Conservation (phyloP, 1,140 invertebrate genomes). For the Achroia grisella region DNA sequence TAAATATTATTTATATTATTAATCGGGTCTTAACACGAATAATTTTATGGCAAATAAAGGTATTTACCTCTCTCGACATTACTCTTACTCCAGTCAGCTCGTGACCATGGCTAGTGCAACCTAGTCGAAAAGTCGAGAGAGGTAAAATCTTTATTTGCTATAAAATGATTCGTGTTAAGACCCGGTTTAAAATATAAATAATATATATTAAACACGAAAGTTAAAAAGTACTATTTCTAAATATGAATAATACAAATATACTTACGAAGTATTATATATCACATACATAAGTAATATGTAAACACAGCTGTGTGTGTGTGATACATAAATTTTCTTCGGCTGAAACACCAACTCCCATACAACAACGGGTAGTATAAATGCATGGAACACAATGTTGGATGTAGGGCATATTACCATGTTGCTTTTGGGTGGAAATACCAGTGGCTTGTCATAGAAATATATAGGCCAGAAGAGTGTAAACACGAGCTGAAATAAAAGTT, state of each 20-base stretch:
- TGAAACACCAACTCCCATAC: constrained; percentile 24
- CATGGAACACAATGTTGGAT: constrained; percentile 16
- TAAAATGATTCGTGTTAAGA: too few species aligned
- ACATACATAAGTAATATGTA: constrained; percentile 11
- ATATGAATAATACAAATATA: constrained; percentile 13
- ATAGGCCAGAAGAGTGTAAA: constrained; percentile 16
- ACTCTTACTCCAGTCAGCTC: too few species aligned
- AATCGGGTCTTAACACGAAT: too few species aligned
- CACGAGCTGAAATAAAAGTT: constrained; percentile 12
- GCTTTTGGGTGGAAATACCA: constrained; percentile 10
- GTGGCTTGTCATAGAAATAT: constrained; percentile 6
- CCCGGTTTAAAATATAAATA: too few species aligned
- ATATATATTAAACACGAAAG: too few species aligned
- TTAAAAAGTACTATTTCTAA: too few species aligned
- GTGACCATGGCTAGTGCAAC: too few species aligned
- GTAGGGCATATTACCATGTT: constrained; percentile 5
- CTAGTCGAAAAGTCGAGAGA: too few species aligned
- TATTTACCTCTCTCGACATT: too few species aligned
- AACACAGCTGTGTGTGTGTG: constrained; percentile 17
- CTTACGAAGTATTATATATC: constrained; percentile 31
- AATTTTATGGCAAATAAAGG: too few species aligned
- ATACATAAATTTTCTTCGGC: constrained; percentile 13
- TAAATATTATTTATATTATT: too few species aligned
- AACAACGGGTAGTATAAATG: constrained; percentile 2
- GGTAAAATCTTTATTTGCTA: too few species aligned